phyloP scores from a whole-genome alignment of 2,113 vertebrate species.

The Clarias gariepinus region DNA sequence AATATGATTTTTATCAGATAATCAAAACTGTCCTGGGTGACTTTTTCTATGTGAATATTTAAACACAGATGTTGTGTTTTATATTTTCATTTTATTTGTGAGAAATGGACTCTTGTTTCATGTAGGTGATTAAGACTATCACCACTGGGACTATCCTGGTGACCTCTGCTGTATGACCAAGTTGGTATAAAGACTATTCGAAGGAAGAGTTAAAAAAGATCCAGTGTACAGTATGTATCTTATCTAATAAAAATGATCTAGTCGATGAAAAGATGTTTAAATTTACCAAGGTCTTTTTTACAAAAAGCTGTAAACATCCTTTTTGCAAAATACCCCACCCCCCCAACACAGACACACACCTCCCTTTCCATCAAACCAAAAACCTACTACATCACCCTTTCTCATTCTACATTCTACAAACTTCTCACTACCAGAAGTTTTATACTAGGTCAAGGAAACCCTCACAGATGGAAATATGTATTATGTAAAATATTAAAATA shows the following conservation, averaged over 20 bases:
- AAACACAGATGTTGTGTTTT: not conserved
- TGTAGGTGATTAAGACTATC: not conserved
- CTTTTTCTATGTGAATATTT: conserved; percentile 25
- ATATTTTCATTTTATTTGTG: not conserved
- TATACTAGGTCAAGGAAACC: not conserved
- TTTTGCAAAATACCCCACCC: no score
- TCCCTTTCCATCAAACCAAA: not conserved
- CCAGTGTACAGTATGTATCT: not conserved
- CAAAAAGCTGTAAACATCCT: no score
- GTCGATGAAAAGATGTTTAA: not conserved
- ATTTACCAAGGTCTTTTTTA: not conserved
- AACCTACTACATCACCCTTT: not conserved
- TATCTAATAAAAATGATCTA: not conserved
- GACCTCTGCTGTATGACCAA: not conserved
- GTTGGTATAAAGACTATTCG: not conserved
- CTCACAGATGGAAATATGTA: not conserved
- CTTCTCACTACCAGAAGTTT: not conserved
- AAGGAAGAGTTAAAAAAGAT: not conserved
- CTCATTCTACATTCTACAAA: not conserved
- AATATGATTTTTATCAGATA: conserved; percentile 40
- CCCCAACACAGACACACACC: no score
- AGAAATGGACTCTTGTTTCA: not conserved
- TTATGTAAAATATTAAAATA: no score
- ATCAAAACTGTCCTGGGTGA: conserved; percentile 25
- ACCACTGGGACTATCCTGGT: not conserved